A percentile compares a stretch with the other conserved stretches of the same genome.
Evolutionary conservation across 2,797 vertebrate species (phyloP).

Genomic region (Notolepis coatsorum): DNA sequence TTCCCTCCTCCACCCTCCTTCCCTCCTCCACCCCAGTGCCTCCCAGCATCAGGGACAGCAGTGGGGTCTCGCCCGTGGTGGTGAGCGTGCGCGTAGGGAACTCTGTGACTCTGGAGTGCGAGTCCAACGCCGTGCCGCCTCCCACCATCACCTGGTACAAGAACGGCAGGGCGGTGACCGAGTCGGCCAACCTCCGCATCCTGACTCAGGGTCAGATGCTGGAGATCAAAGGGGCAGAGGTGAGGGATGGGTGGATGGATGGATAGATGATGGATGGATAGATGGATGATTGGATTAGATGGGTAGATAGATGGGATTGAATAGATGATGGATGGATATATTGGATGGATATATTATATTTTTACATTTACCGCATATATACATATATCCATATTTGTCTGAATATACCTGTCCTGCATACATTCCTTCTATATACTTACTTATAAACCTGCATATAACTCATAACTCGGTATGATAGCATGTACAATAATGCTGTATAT

Average conservation of each 20-base stretch:
- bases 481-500: no score
- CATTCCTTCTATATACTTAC: no score
- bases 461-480: no score
- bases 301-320: no score
- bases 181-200: slow-evolving; percentile 80
- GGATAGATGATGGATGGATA: no score
- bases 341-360: no score
- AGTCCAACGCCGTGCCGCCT: slow-evolving; percentile 92
- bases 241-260: slow-evolving; percentile 53
- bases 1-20: background rate
- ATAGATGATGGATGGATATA: no score
- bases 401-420: no score
- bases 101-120: slow-evolving; percentile 86
- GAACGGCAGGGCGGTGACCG: slow-evolving; percentile 83
- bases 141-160: slow-evolving; percentile 95
- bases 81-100: slow-evolving; percentile 85
- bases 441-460: no score
- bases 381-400: no score
- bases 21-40: slow-evolving; percentile 80
- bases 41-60: slow-evolving; percentile 90
- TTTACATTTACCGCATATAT: no score
- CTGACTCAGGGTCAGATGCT: slow-evolving; percentile 85
- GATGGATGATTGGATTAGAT: no score
- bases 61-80: slow-evolving; percentile 81
- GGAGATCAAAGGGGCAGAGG: slow-evolving; percentile 87